phyloP scores from a whole-genome alignment of 1,140 invertebrate genomes.

The Physella acuta region DNA sequence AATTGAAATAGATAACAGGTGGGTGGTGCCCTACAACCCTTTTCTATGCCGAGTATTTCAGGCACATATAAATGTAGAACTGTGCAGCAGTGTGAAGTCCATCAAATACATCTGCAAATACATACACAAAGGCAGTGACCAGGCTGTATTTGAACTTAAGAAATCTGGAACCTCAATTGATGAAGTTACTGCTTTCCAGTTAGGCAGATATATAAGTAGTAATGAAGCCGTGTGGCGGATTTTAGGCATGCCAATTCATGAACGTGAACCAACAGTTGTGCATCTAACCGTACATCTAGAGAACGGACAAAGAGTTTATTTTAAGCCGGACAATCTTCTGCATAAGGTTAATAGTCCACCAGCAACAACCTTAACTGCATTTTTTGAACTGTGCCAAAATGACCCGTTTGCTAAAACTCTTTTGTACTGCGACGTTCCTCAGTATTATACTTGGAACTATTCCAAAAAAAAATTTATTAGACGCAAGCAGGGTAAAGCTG shows the following conservation, averaged over 20 bases:
- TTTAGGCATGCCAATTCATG: conserved; percentile 49
- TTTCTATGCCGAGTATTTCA: conserved; percentile 20
- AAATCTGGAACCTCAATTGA: conserved; percentile 14
- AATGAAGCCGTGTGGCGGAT: conserved; percentile 50
- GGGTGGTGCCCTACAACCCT: conserved; percentile 36
- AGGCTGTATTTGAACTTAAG: conserved; percentile 21
- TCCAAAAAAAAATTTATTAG: conserved; percentile 7
- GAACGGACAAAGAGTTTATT: conserved; percentile 61
- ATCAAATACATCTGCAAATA: conserved; percentile 37
- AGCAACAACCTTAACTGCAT: conserved; percentile 58
- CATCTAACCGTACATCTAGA: conserved; percentile 62
- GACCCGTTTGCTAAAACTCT: conserved; percentile 49
- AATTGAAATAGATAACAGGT: conserved; percentile 31
- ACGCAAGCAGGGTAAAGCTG: neutral
- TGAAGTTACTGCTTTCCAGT: conserved; percentile 25
- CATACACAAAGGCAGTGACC: conserved; percentile 25
- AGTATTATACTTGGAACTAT: conserved; percentile 50
- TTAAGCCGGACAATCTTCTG: conserved; percentile 43
- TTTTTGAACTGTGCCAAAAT: conserved; percentile 41
- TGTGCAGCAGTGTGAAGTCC: conserved; percentile 29
- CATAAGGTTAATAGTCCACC: conserved; percentile 42
- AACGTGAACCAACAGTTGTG: conserved; percentile 48
- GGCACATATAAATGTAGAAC: conserved; percentile 36
- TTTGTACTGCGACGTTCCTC: conserved; percentile 44
- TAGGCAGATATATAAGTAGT: conserved; percentile 40